Evolutionary conservation across 2,888 invertebrate genomes (phyloP).

Genomic region (Scaptomyza parva): DNA sequence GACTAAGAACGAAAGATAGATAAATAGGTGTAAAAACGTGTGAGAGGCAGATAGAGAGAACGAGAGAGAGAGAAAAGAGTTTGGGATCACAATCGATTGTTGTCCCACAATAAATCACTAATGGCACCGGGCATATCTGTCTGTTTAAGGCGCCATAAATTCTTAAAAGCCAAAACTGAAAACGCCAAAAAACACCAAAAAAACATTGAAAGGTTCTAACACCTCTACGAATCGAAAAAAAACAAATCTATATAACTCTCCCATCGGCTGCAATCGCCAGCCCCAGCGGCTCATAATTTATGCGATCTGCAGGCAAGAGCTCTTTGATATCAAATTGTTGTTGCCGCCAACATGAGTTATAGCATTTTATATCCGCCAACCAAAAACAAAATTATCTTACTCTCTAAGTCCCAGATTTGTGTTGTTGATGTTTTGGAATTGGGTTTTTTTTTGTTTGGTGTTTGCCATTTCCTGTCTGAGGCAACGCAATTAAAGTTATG

Average conservation of each 20-base stretch:
- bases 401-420: constrained; percentile 29
- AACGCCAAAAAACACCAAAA: constrained; percentile 24
- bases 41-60: neutral
- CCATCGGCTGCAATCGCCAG: constrained; percentile 46
- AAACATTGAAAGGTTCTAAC: constrained; percentile 68
- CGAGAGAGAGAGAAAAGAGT: neutral
- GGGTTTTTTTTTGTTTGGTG: constrained; percentile 12
- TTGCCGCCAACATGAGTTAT: constrained; percentile 71
- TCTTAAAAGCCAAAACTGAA: constrained; percentile 42
- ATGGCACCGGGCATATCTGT: constrained; percentile 70
- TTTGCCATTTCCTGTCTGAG: constrained; percentile 48
- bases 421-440: constrained; percentile 23
- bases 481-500: constrained; percentile 45
- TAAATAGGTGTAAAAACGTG: constrained; percentile 5
- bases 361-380: constrained; percentile 67
- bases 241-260: constrained; percentile 16
- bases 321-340: constrained; percentile 77
- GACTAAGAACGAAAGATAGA: constrained; percentile 1
- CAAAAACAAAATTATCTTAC: constrained; percentile 48
- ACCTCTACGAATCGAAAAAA: constrained; percentile 49
- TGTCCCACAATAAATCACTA: constrained; percentile 78
- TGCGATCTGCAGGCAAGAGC: constrained; percentile 62
- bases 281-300: constrained; percentile 61
- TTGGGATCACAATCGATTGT: constrained; percentile 56
- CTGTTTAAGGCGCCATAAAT: constrained; percentile 75